These are phyloP conservation scores for Conchocele bisecta DNA, from an alignment of 2,888 invertebrate species.

Conservation along the genomic window DNA sequence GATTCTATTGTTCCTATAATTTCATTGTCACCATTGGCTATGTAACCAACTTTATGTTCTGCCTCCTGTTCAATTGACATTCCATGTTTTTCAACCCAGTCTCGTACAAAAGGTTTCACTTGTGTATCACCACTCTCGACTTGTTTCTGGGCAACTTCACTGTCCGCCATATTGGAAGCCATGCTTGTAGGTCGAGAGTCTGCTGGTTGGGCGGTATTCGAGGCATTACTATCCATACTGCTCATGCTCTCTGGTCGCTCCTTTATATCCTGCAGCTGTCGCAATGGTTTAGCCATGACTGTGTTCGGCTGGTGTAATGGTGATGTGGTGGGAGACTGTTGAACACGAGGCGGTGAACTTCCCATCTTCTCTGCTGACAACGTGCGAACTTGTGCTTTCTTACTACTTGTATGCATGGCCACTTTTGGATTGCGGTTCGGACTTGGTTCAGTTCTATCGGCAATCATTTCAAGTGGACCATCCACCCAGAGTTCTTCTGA, in stretches of 20 bases:
- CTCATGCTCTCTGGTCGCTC: slow-evolving; percentile 73
- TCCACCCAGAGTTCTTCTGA: slow-evolving; percentile 85
- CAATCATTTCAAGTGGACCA: slow-evolving; percentile 79
- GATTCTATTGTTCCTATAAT: slow-evolving; percentile 59
- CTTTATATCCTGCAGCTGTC: slow-evolving; percentile 60
- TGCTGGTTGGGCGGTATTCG: slow-evolving; percentile 67
- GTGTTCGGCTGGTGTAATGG: slow-evolving; percentile 28
- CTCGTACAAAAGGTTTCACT: slow-evolving; percentile 77
- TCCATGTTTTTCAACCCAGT: slow-evolving; percentile 80
- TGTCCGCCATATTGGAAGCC: slow-evolving; percentile 54
- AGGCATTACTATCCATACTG: slow-evolving; percentile 70
- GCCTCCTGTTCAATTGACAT: slow-evolving; percentile 46
- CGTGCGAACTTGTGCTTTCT: slow-evolving; percentile 48
- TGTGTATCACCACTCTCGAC: slow-evolving; percentile 51
- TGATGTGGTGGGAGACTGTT: slow-evolving; percentile 38
- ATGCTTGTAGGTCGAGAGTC: slow-evolving; percentile 72
- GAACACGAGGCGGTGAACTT: slow-evolving; percentile 45
- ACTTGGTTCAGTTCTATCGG: slow-evolving; percentile 54
- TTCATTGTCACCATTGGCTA: slow-evolving; percentile 58
- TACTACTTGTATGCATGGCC: slow-evolving; percentile 51
- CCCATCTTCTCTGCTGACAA: slow-evolving; percentile 48
- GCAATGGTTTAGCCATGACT: slow-evolving; percentile 29
- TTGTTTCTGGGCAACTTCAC: slow-evolving; percentile 53
- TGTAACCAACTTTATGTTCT: slow-evolving; percentile 46
- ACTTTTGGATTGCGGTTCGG: slow-evolving; percentile 52